A percentile compares a stretch with the other conserved stretches of the same genome.
Conservation (phyloP, 2,797 vertebrate genomes). For the Protosalanx chinensis region DNA sequence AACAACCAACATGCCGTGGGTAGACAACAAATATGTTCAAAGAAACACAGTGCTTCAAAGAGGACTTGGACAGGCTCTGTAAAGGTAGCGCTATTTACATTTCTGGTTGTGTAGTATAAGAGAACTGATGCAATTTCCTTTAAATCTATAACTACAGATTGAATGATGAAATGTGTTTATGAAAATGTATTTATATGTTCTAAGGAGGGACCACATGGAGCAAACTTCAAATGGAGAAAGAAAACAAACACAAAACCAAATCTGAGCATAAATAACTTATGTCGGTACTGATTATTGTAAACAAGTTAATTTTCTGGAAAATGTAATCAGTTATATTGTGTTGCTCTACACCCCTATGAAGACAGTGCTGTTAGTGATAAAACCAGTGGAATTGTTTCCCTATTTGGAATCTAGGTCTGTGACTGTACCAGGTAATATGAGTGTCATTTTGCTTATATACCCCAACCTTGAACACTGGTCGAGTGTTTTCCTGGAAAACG, state of each 20-base stretch:
- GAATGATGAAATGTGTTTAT: slow-evolving; percentile 19
- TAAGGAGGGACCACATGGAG: neutral
- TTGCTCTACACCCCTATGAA: slow-evolving; percentile 11
- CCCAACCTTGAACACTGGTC: no score
- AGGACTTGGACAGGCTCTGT: slow-evolving; percentile 21
- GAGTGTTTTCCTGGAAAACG: no score
- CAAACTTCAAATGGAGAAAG: slow-evolving; percentile 42
- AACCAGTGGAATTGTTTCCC: neutral
- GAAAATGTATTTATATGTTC: neutral
- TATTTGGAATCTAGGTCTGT: neutral
- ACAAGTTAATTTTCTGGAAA: slow-evolving; percentile 34
- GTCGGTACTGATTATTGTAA: slow-evolving; percentile 49
- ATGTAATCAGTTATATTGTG: slow-evolving; percentile 20
- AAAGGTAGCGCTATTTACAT: slow-evolving; percentile 41
- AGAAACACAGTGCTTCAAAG: slow-evolving; percentile 39
- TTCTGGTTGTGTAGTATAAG: slow-evolving; percentile 50
- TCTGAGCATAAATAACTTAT: slow-evolving; percentile 36
- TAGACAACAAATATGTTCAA: slow-evolving; percentile 47
- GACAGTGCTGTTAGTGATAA: slow-evolving; percentile 8
- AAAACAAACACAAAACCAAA: slow-evolving; percentile 32
- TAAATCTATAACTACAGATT: slow-evolving; percentile 45
- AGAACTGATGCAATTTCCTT: slow-evolving; percentile 39
- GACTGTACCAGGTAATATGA: neutral
- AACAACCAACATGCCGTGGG: slow-evolving; percentile 55
- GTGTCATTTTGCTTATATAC: neutral